Conservation (phyloP, 2,113 vertebrate genomes). For the Neotragus pygmaeus region DNA sequence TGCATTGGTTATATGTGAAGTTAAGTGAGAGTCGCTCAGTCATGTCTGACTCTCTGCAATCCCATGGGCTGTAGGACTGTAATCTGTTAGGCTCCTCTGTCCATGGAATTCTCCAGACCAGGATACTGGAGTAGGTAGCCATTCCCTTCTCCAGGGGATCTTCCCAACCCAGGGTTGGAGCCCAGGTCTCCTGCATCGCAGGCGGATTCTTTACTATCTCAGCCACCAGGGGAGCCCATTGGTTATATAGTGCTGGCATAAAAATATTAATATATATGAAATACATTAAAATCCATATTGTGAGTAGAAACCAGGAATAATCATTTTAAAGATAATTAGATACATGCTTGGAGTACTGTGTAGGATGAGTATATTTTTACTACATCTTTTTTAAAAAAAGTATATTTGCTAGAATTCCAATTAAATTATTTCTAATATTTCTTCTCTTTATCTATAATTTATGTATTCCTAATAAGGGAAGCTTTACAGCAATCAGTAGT, state of each 20-base stretch:
- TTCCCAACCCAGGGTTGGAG: neutral
- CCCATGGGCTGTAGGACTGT: neutral
- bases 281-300: neutral
- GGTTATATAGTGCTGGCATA: neutral
- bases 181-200: neutral
- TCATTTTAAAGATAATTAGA: neutral
- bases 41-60: rapidly evolving
- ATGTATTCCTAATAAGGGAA: neutral
- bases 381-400: neutral
- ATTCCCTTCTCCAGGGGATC: neutral
- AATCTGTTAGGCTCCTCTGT: neutral
- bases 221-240: neutral
- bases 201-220: neutral
- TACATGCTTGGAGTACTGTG: neutral
- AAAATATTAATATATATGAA: neutral
- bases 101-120: neutral
- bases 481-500: neutral
- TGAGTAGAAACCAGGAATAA: neutral
- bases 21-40: neutral
- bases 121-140: neutral
- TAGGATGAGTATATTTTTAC: neutral
- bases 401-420: neutral
- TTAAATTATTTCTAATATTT: neutral
- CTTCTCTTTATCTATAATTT: neutral
- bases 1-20: neutral